These are phyloP conservation scores for Lycia hirtaria DNA, from an alignment of 2,888 invertebrate genomes.

Conservation along the genomic window DNA sequence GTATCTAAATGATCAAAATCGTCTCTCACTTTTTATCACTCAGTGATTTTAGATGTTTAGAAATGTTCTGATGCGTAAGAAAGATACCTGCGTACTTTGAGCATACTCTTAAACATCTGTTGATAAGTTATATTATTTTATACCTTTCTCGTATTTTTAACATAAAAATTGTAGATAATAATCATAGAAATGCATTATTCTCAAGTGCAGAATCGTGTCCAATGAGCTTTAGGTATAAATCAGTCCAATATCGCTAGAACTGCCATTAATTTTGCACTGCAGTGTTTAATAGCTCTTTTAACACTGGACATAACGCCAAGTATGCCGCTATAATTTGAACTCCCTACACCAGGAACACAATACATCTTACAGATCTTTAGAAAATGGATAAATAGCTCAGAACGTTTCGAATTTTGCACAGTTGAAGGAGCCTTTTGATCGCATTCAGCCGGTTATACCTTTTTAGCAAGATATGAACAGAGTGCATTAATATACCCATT, in stretches of 20 bases:
- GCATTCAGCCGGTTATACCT: conserved; percentile 45
- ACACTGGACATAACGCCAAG: conserved; percentile 44
- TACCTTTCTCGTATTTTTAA: no score
- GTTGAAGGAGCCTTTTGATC: conserved; percentile 68
- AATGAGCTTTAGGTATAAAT: conserved; percentile 58
- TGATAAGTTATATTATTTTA: no score
- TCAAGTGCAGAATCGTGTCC: conserved; percentile 62
- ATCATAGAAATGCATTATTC: conserved; percentile 56
- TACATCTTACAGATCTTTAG: conserved; percentile 39
- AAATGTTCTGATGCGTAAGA: no score
- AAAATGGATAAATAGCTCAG: conserved; percentile 51
- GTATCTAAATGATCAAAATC: no score
- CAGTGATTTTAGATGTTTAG: no score
- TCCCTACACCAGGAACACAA: conserved; percentile 11
- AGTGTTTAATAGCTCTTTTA: conserved; percentile 16
- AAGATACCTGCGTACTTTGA: no score
- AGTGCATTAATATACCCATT: conserved; percentile 7
- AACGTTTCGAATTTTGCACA: conserved; percentile 60
- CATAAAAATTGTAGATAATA: no score
- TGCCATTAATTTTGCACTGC: neutral
- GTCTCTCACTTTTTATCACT: no score
- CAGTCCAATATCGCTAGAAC: conserved; percentile 42
- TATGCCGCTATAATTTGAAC: conserved; percentile 43
- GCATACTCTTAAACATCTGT: no score
- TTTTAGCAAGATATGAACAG: conserved; percentile 34